These are phyloP conservation scores for Acromyrmex charruanus DNA, from an alignment of 1,140 invertebrate species.

Conservation along the genomic window DNA sequence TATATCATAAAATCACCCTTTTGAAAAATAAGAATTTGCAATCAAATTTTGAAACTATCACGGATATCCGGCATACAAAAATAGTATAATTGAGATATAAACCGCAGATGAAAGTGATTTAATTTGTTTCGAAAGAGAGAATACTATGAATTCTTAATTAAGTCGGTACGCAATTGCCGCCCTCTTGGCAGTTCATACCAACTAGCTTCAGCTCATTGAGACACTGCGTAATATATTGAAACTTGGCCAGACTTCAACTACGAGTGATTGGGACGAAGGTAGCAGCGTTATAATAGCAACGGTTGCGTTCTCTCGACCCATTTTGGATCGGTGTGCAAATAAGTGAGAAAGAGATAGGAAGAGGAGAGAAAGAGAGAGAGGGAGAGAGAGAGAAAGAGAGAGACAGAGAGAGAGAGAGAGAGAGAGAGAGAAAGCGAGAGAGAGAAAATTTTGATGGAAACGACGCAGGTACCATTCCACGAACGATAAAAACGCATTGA, in stretches of 20 bases:
- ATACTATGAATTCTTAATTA: constrained; percentile 84
- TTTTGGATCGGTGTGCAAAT: constrained; percentile 61
- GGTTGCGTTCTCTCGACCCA: constrained; percentile 76
- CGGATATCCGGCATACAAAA: constrained; percentile 15
- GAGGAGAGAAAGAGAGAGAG: constrained; percentile 26
- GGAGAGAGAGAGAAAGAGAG: not conserved
- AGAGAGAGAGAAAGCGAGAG: not conserved
- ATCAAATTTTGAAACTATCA: not conserved
- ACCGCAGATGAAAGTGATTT: not conserved
- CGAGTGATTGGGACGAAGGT: constrained; percentile 79
- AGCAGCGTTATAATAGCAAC: constrained; percentile 79
- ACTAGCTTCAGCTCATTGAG: constrained; percentile 79
- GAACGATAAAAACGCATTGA: constrained; percentile 64
- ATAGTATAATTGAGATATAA: not conserved
- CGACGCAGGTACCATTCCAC: constrained; percentile 63
- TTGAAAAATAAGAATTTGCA: not conserved
- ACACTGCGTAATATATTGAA: constrained; percentile 81
- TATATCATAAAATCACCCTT: not conserved
- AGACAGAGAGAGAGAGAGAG: constrained; percentile 23
- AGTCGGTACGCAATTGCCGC: constrained; percentile 70
- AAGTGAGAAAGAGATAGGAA: constrained; percentile 41
- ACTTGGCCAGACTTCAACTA: constrained; percentile 83
- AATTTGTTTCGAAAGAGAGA: constrained; percentile 63
- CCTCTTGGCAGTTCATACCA: constrained; percentile 78
- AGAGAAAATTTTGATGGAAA: constrained; percentile 56